These are phyloP conservation scores for Brienomyrus brachyistius DNA, from an alignment of 2,113 vertebrate genomes.

Conservation along the genomic window DNA sequence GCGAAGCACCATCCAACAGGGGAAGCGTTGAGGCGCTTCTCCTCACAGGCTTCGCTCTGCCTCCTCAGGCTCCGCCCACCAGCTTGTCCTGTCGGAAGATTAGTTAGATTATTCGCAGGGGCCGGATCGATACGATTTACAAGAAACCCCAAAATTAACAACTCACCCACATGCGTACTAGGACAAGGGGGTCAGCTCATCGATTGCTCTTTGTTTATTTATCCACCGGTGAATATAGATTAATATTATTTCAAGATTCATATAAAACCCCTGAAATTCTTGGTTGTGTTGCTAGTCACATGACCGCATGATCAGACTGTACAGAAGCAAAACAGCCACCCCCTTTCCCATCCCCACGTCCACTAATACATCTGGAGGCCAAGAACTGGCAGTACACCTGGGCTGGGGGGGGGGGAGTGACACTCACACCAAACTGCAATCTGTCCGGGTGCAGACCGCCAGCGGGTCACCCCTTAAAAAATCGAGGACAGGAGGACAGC, in stretches of 20 bases:
- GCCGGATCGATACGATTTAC: not conserved
- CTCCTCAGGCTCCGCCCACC: not conserved
- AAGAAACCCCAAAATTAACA: not conserved
- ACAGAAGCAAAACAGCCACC: not conserved
- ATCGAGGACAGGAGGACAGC: not conserved
- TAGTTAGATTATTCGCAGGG: not conserved
- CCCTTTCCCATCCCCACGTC: not conserved
- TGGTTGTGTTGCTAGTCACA: not conserved
- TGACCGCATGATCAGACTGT: not conserved
- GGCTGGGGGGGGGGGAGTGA: not conserved
- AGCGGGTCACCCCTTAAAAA: not conserved
- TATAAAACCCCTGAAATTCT: not conserved
- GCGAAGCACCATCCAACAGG: constrained; percentile 43
- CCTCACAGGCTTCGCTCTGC: not conserved
- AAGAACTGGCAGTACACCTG: not conserved
- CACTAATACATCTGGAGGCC: not conserved
- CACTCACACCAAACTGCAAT: not conserved
- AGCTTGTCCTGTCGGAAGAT: not conserved
- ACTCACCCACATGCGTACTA: not conserved
- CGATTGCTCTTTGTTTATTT: not conserved
- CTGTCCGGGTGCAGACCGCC: not conserved
- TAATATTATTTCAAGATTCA: not conserved
- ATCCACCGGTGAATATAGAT: not conserved
- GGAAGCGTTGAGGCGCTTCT: not conserved
- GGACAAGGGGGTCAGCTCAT: not conserved